Conservation (phyloP, 1,140 invertebrate genomes). For the Hormaphis cornu region DNA sequence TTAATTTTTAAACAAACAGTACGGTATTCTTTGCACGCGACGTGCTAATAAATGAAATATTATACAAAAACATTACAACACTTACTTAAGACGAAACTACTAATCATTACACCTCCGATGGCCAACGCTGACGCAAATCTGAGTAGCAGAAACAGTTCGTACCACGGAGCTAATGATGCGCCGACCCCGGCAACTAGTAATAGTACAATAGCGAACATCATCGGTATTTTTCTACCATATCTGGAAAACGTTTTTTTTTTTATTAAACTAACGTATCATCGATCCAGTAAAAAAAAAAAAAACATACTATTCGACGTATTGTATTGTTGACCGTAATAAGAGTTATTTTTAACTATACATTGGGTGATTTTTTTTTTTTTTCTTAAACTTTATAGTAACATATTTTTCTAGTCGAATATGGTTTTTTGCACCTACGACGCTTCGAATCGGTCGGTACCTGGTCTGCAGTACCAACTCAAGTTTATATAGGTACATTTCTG, state of each 20-base stretch:
- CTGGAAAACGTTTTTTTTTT: too few species aligned
- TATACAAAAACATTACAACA: conserved; percentile 17
- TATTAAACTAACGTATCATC: too few species aligned
- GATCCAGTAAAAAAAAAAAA: conserved; percentile 20
- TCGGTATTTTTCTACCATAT: conserved; percentile 63
- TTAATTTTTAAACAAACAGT: background rate
- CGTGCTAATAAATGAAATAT: background rate
- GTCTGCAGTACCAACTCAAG: too few species aligned
- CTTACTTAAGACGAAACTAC: conserved; percentile 51
- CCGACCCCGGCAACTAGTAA: conserved; percentile 54
- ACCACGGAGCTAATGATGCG: conserved; percentile 47
- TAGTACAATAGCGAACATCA: conserved; percentile 57
- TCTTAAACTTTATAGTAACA: too few species aligned
- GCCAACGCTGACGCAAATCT: conserved; percentile 47
- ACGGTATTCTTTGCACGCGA: background rate
- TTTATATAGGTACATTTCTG: too few species aligned
- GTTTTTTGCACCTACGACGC: too few species aligned
- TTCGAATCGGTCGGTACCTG: too few species aligned
- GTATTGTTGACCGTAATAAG: too few species aligned
- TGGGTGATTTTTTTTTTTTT: too few species aligned
- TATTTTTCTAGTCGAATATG: too few species aligned
- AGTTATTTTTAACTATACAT: too few species aligned
- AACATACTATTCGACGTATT: background rate
- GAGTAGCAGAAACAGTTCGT: conserved; percentile 44
- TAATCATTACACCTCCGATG: conserved; percentile 62